Conservation (phyloP, 2,113 vertebrate genomes). For the Zosterops japonicus region DNA sequence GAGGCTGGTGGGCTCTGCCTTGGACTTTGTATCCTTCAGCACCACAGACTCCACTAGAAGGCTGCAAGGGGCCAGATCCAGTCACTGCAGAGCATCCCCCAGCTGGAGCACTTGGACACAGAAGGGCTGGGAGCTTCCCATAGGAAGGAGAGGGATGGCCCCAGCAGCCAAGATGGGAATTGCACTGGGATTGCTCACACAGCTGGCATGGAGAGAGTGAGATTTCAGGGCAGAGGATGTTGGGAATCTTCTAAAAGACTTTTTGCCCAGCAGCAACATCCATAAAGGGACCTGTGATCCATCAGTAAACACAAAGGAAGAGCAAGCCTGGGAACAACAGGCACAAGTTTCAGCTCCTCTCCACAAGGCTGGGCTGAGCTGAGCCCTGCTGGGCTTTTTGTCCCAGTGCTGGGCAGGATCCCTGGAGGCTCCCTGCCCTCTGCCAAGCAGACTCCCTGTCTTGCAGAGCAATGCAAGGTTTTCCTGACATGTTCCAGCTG, state of each 20-base stretch:
- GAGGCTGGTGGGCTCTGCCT: background rate
- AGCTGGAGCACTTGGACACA: background rate
- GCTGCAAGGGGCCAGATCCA: background rate
- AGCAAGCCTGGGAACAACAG: background rate
- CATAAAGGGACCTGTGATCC: background rate
- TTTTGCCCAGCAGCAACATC: background rate
- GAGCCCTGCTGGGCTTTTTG: background rate
- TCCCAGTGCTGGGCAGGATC: background rate
- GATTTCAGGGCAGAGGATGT: background rate
- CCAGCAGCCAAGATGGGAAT: rapidly evolving
- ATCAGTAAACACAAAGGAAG: background rate
- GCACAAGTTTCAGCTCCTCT: background rate
- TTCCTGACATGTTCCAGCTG: background rate
- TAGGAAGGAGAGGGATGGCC: background rate
- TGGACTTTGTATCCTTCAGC: background rate
- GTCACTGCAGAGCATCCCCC: background rate
- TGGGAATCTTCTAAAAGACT: background rate
- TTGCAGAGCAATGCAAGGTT: background rate
- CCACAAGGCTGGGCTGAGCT: background rate
- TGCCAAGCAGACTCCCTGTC: background rate
- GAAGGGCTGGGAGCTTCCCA: background rate
- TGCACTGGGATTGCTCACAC: background rate
- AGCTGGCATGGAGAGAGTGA: background rate
- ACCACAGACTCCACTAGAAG: background rate
- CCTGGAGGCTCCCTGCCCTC: background rate